Conservation (phyloP, 2,888 invertebrate genomes). For the Netelia melanura region DNA sequence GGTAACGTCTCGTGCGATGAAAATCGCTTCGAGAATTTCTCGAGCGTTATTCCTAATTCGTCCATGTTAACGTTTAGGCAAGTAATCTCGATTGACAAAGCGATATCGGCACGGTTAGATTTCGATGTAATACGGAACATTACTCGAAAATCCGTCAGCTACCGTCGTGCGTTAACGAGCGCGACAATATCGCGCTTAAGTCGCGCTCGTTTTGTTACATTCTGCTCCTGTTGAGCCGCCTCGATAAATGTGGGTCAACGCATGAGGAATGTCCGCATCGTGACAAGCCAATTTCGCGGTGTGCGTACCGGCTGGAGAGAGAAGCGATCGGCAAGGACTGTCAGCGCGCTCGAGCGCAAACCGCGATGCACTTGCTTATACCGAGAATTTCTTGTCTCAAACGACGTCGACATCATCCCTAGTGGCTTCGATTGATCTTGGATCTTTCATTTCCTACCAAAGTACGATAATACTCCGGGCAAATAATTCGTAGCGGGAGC, state of each 20-base stretch:
- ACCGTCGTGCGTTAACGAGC: conserved; percentile 81
- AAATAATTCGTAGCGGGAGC: conserved; percentile 41
- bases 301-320: conserved; percentile 40
- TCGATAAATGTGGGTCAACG: conserved; percentile 78
- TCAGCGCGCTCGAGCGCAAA: conserved; percentile 39
- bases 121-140: conserved; percentile 26
- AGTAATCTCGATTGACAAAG: not conserved
- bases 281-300: conserved; percentile 78
- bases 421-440: conserved; percentile 48
- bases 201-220: conserved; percentile 74
- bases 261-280: conserved; percentile 80
- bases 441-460: conserved; percentile 52
- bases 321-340: conserved; percentile 59
- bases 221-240: conserved; percentile 41
- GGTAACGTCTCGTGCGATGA: no score
- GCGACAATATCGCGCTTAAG: no score
- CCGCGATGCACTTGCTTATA: conserved; percentile 26
- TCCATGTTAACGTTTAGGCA: not conserved
- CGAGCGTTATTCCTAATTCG: not conserved
- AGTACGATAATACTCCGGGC: conserved; percentile 5
- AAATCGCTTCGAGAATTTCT: no score
- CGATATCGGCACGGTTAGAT: not conserved
- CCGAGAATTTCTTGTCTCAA: conserved; percentile 55
- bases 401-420: conserved; percentile 52
- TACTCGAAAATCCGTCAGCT: conserved; percentile 27